Conservation (phyloP, 2,888 invertebrate species). For the Xylocampa areola region DNA sequence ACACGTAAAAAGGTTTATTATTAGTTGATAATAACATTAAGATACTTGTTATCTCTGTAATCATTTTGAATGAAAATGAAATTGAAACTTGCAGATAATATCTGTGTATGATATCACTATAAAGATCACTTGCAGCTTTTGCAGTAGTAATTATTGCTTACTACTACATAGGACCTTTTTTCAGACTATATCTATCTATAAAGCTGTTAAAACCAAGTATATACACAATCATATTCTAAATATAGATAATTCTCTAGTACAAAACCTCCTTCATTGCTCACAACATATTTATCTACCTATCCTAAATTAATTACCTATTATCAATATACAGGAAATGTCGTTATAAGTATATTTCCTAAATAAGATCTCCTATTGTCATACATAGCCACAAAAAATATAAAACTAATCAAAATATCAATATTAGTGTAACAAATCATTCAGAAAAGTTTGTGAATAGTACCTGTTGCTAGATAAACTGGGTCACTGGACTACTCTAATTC, state of each 20-base stretch:
- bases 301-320: too few species aligned
- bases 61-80: slow-evolving; percentile 11
- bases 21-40: slow-evolving; percentile 24
- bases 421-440: slow-evolving; percentile 2
- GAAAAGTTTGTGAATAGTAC: background rate
- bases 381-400: background rate
- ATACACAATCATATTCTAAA: too few species aligned
- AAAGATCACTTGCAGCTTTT: background rate
- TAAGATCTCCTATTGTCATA: background rate
- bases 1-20: slow-evolving; percentile 25
- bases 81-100: slow-evolving; percentile 18
- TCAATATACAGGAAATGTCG: too few species aligned
- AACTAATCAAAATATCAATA: background rate
- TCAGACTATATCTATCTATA: background rate
- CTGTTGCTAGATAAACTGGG: slow-evolving; percentile 13
- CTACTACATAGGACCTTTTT: background rate
- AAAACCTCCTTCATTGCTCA: too few species aligned
- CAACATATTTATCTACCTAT: too few species aligned
- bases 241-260: too few species aligned
- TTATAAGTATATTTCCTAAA: too few species aligned
- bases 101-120: background rate
- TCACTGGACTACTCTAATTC: background rate
- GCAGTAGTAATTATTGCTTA: background rate
- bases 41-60: slow-evolving; percentile 4
- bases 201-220: too few species aligned